Evolutionary conservation across 1,140 invertebrate genomes (phyloP).

Genomic region (Lepidurus couesii): DNA sequence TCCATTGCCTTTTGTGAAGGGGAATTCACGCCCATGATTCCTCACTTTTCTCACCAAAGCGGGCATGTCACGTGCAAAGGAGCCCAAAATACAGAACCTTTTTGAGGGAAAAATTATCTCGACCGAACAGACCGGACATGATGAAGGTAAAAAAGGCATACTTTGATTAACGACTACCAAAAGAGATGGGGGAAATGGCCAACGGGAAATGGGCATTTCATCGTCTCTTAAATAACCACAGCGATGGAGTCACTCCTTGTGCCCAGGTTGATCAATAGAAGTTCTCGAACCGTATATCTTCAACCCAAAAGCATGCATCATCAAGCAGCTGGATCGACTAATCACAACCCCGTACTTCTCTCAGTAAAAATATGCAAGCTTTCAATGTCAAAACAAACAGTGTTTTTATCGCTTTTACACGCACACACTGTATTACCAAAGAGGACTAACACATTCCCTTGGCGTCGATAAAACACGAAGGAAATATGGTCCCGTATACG

Average conservation of each 20-base stretch:
- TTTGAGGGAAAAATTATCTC: too few species aligned
- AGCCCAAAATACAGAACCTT: too few species aligned
- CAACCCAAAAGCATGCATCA: not conserved
- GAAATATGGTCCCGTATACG: too few species aligned
- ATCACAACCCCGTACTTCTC: not conserved
- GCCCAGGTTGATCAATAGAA: slow-evolving; percentile 11
- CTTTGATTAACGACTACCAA: slow-evolving; percentile 3
- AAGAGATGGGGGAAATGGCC: not conserved
- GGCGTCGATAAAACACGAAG: too few species aligned
- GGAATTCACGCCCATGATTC: too few species aligned
- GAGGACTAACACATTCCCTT: too few species aligned
- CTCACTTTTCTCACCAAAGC: too few species aligned
- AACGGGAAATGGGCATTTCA: not conserved
- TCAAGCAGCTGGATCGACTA: not conserved
- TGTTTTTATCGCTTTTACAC: too few species aligned
- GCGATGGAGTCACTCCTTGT: not conserved
- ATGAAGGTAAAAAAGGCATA: not conserved
- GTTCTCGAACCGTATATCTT: not conserved
- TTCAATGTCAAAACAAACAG: not conserved
- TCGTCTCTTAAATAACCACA: not conserved
- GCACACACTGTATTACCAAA: too few species aligned
- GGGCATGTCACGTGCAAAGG: too few species aligned
- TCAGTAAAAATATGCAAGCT: not conserved
- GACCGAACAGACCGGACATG: not conserved
- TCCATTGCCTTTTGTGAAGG: too few species aligned